Base-by-base conservation (phyloP, 1,140 invertebrate genomes). In the Eciton burchellii region DNA sequence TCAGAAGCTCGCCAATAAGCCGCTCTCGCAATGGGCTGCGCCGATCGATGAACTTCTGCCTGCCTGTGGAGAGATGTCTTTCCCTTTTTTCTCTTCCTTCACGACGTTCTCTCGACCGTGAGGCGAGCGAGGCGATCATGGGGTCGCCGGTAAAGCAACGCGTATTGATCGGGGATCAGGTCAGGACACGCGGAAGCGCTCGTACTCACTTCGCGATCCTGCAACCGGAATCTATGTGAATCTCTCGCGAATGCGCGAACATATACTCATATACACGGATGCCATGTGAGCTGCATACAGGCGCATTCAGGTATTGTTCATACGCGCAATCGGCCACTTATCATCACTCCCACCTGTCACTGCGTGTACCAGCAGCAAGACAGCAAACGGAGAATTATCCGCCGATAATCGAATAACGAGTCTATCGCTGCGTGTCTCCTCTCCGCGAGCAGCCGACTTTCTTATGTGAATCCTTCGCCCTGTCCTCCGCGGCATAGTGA, bases 291-390 rank as follows among this genome's bases (percentile, higher is more conserved):
- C n/a, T 5, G n/a, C 26, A 1, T 29, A 35, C 4, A 9, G 35
- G 26, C 54, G n/a, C 54, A 8, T 11, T 16, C 8, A 43, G 9
- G 6, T 14, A 52, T 70, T 62, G 29, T n/a, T n/a, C n/a, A n/a
- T 43, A 79, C 35, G 52, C 6, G 6, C 35, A 35, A 26, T 24
- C 35, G 21, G 19, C 74, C 35, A 21, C 63, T 49, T 56, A 47
- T 68, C 74, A 35, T 26, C 62, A 21, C 62, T 79, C 47, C 74
- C 74, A 79, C 63, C 74, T 79, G 74, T 79, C 74, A 63, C 74
- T 70, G 29, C 49, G 43, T 41, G 19, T 12, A 41, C 12, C 26
- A 24, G 14, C 26, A 24, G 14, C 45, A 5, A 41, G 41, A 68
- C 21, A 14, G 14, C 57, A 49, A n/a, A 19, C 49, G 63, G 26